Evolutionary conservation across 1,140 invertebrate genomes (phyloP).

Genomic region (Lordiphosa clarofinis): DNA sequence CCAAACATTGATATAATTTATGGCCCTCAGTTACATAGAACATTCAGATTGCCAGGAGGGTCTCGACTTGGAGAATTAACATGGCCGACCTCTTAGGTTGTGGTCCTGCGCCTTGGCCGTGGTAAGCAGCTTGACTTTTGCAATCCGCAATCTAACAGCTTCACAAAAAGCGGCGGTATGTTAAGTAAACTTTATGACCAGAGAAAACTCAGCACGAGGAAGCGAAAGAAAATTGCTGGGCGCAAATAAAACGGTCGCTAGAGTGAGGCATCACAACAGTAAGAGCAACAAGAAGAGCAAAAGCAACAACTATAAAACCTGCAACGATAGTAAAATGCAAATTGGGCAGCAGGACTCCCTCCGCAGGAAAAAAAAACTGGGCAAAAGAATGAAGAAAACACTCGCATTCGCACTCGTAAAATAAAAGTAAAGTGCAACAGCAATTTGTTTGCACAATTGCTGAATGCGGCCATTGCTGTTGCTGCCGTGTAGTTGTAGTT

Average conservation of each 20-base stretch:
- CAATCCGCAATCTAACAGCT: slow-evolving; percentile 69
- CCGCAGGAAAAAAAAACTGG: slow-evolving; percentile 8
- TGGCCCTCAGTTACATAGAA: slow-evolving; percentile 61
- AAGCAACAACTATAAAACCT: slow-evolving; percentile 73
- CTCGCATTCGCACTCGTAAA: slow-evolving; percentile 75
- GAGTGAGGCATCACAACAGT: slow-evolving; percentile 71
- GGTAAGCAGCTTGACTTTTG: slow-evolving; percentile 70
- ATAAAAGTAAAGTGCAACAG: slow-evolving; percentile 77
- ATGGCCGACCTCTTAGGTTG: slow-evolving; percentile 35
- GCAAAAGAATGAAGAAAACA: slow-evolving; percentile 39
- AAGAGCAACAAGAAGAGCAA: slow-evolving; percentile 38
- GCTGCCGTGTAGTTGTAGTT: slow-evolving; percentile 29
- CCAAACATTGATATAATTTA: slow-evolving; percentile 73
- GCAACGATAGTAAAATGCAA: slow-evolving; percentile 75
- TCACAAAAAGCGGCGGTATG: slow-evolving; percentile 60
- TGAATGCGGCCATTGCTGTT: slow-evolving; percentile 68
- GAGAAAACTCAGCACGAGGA: slow-evolving; percentile 28
- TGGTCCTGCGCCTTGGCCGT: slow-evolving; percentile 32
- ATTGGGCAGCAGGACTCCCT: slow-evolving; percentile 41
- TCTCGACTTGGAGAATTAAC: slow-evolving; percentile 49
- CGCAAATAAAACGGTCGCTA: slow-evolving; percentile 66
- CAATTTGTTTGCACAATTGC: slow-evolving; percentile 77
- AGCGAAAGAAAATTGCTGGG: slow-evolving; percentile 56
- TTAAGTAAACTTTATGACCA: slow-evolving; percentile 76
- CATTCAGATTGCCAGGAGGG: slow-evolving; percentile 54